A percentile compares a stretch with the other conserved stretches of the same genome.
phyloP scores from a whole-genome alignment of 2,888 invertebrate genomes.

The Periphyllus acericola region DNA sequence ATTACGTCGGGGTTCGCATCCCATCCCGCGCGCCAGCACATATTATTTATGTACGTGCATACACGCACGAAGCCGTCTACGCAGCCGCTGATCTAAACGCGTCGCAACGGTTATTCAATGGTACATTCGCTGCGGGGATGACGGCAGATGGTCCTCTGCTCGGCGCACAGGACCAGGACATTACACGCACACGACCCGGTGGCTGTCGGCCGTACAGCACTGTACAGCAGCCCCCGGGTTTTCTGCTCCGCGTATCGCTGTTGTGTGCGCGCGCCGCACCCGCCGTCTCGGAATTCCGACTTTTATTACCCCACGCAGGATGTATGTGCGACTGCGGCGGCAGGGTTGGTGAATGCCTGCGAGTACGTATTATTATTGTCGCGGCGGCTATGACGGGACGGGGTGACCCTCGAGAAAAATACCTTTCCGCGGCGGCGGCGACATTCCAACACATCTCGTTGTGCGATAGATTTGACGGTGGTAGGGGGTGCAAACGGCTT shows the following conservation, averaged over 20 bases:
- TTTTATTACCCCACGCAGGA: constrained; percentile 52
- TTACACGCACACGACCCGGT: background rate
- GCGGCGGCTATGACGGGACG: background rate
- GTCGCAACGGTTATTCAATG: background rate
- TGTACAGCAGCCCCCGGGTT: background rate
- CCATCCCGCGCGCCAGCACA: background rate
- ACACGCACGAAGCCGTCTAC: background rate
- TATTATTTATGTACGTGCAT: background rate
- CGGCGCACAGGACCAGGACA: background rate
- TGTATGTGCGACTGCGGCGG: constrained; percentile 16
- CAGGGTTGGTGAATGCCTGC: background rate
- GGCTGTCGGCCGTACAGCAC: background rate
- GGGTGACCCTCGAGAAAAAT: constrained; percentile 46
- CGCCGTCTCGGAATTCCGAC: constrained; percentile 29
- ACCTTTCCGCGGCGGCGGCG: background rate
- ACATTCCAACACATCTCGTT: constrained; percentile 32
- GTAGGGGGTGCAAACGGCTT: background rate
- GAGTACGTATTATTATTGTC: constrained; percentile 1
- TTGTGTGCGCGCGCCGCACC: background rate
- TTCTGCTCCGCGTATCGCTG: background rate
- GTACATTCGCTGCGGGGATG: background rate
- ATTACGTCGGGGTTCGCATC: constrained; percentile 36
- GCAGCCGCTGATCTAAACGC: background rate
- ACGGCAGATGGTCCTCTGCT: constrained; percentile 38
- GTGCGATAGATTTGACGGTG: background rate